These are phyloP conservation scores for Pipra filicauda DNA, from an alignment of 2,113 vertebrate species.

Conservation along the genomic window DNA sequence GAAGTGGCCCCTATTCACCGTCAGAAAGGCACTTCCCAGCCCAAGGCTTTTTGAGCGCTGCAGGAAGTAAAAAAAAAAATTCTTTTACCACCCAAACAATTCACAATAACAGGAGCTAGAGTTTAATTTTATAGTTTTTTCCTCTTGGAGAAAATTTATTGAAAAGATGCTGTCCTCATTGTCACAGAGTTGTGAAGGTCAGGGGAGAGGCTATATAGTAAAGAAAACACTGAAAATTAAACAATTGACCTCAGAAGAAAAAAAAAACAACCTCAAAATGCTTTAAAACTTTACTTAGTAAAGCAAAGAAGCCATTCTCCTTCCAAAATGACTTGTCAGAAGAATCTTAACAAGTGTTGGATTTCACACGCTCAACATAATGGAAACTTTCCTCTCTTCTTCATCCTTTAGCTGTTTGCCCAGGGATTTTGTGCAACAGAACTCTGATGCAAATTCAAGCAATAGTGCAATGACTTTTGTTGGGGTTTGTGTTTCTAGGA, in stretches of 20 bases:
- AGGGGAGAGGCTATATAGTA: neutral
- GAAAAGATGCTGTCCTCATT: neutral
- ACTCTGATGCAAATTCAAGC: neutral
- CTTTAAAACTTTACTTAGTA: neutral
- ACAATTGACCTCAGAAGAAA: neutral
- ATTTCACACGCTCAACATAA: neutral
- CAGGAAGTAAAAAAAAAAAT: neutral
- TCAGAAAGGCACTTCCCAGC: constrained; percentile 22
- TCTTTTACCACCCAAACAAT: neutral
- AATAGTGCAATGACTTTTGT: neutral
- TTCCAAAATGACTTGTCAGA: neutral
- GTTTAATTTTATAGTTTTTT: neutral
- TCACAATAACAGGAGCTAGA: constrained; percentile 26
- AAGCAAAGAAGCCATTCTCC: neutral
- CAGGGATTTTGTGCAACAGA: neutral
- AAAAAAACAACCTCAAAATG: neutral
- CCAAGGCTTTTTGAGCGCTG: neutral
- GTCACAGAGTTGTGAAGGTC: neutral
- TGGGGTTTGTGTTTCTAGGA: neutral
- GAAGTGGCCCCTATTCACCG: neutral
- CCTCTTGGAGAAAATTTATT: neutral
- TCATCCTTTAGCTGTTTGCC: neutral
- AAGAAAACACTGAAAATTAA: neutral
- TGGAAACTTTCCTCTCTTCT: neutral
- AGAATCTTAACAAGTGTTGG: neutral